A percentile compares a stretch with the other conserved stretches of the same genome.
Conservation (phyloP, 2,113 vertebrate species). For the Callipepla squamata region DNA sequence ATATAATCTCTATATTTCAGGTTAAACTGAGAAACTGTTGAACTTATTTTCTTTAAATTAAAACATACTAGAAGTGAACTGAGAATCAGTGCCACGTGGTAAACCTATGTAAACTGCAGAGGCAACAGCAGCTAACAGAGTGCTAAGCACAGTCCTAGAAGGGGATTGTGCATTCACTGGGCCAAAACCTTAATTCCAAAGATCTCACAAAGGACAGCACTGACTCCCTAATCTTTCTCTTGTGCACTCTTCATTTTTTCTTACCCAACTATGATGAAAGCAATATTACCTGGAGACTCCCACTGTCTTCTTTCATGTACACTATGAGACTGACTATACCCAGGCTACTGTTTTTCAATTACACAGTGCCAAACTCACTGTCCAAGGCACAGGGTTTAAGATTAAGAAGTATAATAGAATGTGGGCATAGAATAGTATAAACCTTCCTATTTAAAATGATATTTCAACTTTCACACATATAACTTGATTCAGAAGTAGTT, state of each 20-base stretch:
- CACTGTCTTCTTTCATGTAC: background rate
- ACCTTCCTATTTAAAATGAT: background rate
- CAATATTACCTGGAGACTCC: background rate
- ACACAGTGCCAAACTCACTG: no score
- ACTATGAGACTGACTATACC: background rate
- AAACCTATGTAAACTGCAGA: background rate
- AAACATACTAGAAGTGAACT: background rate
- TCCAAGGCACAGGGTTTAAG: background rate
- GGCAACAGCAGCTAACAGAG: background rate
- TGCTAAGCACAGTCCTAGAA: fast-evolving
- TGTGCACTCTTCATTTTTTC: background rate
- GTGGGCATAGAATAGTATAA: background rate
- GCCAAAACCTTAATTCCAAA: background rate
- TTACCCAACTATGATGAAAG: fast-evolving
- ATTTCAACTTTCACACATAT: background rate
- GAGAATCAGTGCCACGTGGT: fast-evolving
- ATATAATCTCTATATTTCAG: background rate
- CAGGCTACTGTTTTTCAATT: background rate
- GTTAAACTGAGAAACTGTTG: background rate
- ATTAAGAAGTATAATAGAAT: background rate
- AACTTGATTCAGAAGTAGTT: background rate
- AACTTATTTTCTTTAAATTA: background rate
- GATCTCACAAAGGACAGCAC: background rate
- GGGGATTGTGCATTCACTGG: background rate
- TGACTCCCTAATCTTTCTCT: background rate